Evolutionary conservation across 2,888 invertebrate species (phyloP).

Genomic region (Andrena flavipes): DNA sequence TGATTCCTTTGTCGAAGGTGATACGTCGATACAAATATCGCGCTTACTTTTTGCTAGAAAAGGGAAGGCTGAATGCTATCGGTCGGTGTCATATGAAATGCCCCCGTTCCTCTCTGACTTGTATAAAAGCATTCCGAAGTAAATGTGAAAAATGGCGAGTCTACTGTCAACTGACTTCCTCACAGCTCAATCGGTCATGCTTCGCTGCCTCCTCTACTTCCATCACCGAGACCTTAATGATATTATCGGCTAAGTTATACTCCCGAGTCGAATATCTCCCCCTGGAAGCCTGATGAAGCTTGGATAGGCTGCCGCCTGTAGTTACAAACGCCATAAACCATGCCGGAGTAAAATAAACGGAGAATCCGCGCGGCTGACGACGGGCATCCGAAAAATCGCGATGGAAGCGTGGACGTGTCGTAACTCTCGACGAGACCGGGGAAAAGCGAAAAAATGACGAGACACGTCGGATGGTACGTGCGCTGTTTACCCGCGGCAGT

Average conservation of each 20-base stretch:
- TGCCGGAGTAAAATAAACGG: no score
- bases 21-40: slow-evolving; percentile 10
- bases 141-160: not conserved
- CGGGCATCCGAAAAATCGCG: no score
- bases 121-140: not conserved
- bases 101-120: not conserved
- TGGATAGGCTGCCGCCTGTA: no score
- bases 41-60: not conserved
- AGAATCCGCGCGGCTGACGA: no score
- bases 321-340: no score
- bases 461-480: not conserved
- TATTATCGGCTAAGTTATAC: not conserved
- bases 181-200: no score
- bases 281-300: no score
- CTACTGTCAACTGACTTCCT: not conserved
- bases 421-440: not conserved
- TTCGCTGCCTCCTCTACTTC: no score
- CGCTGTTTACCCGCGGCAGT: not conserved
- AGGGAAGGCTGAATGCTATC: slow-evolving; percentile 15
- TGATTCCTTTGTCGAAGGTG: slow-evolving; percentile 32
- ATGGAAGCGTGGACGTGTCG: no score
- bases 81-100: slow-evolving; percentile 3
- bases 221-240: not conserved
- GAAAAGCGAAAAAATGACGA: not conserved
- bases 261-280: no score